Conservation (phyloP, 2,113 vertebrate species). For the Dermatemys mawii region DNA sequence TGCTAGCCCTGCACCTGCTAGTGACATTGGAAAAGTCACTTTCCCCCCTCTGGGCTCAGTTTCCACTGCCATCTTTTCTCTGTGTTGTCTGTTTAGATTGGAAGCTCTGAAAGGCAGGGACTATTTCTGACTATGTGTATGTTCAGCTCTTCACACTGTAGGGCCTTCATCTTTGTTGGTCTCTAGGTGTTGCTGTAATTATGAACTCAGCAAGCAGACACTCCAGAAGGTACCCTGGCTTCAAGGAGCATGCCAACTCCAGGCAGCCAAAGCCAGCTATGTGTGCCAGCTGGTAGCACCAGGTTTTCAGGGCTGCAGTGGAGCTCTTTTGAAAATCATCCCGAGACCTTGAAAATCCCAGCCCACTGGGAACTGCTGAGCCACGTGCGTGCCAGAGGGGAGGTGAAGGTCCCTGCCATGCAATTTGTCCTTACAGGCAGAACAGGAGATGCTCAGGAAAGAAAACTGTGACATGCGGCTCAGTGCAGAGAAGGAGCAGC, state of each 20-base stretch:
- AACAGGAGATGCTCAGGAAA: conserved; percentile 73
- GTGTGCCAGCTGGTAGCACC: too few relatives aligned
- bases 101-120: background rate
- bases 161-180: background rate
- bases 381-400: background rate
- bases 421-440: conserved; percentile 63
- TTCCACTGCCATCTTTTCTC: background rate
- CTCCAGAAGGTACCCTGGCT: background rate
- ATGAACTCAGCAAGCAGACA: background rate
- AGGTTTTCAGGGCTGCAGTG: background rate
- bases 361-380: background rate
- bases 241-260: background rate
- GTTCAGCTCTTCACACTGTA: background rate
- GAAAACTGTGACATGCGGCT: conserved; percentile 59
- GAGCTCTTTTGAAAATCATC: background rate
- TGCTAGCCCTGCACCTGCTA: background rate
- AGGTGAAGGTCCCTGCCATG: background rate
- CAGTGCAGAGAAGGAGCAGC: conserved; percentile 67
- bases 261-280: background rate
- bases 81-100: background rate
- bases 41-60: background rate
- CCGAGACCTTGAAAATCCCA: background rate
- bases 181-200: background rate
- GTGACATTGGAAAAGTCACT: background rate
- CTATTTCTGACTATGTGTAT: background rate